These are phyloP conservation scores for Marmota monax DNA, from an alignment of 2,113 vertebrate species.

Conservation along the genomic window DNA sequence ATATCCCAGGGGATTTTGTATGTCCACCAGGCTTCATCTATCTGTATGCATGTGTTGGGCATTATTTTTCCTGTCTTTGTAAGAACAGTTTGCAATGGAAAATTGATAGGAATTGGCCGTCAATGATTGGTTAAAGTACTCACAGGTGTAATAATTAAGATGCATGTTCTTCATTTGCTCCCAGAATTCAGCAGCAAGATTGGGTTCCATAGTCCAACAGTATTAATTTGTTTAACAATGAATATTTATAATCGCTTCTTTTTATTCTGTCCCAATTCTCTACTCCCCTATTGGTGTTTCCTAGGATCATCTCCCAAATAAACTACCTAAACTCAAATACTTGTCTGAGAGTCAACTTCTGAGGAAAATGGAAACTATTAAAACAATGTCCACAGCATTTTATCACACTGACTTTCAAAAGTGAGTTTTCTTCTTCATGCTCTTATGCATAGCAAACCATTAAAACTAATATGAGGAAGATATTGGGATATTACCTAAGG, in stretches of 20 bases:
- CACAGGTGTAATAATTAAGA: neutral
- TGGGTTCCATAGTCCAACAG: neutral
- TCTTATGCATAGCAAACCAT: neutral
- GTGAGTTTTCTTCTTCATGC: neutral
- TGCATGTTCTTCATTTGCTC: neutral
- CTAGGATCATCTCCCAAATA: neutral
- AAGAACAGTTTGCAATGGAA: neutral
- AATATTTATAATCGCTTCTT: neutral
- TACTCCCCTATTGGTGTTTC: neutral
- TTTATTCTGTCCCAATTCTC: neutral
- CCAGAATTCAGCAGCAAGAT: neutral
- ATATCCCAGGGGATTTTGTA: neutral
- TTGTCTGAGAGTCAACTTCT: neutral
- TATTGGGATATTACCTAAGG: neutral
- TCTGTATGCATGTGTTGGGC: neutral
- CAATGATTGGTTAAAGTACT: neutral
- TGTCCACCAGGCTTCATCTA: neutral
- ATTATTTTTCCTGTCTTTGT: neutral
- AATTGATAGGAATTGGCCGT: neutral
- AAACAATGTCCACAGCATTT: constrained; percentile 34
- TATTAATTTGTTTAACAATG: neutral
- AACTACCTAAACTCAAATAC: constrained; percentile 28
- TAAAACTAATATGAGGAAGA: neutral
- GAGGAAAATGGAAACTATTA: neutral
- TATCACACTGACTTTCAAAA: neutral